Base-by-base conservation (phyloP, 2,888 invertebrate species). In the Drosophila formosana region DNA sequence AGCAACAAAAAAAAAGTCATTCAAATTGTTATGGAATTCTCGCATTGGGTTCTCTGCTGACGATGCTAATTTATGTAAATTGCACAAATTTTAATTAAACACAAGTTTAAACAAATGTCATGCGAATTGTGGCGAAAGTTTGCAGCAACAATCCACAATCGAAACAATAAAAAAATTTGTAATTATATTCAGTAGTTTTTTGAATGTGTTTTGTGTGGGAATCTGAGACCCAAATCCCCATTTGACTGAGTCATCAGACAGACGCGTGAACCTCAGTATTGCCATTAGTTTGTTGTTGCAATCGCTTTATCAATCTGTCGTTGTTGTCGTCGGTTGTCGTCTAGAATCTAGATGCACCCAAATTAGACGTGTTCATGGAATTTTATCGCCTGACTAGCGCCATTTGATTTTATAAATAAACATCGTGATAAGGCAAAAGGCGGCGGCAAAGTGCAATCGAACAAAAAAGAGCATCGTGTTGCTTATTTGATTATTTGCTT, bases 81-180 rank as follows among this genome's bases (percentile, higher is more conserved):
- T 81, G 70, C 63, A 74, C 63, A 74, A 78, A 72, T 76, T 83
- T 81, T 72, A 84, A 81, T 84, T 84, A 69, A 79, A 74, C 68
- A 66, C 57, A 80, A 83, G 66, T 80, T 83, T 63, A 70, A 75
- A 70, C 70, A 86, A 86, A 78, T 86, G 78, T 78, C 81, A 82
- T 83, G 77, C 75, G 79, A 78, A 79, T 72, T 71, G 67, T 71
- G 72, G 78, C 77, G 63, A 81, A 86, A 80, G 67, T 73, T 62
- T 39, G 47, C 53, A 60, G 39, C 65, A 66, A 37, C 34, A 13
- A 65, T 57, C 49, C 28, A 32, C 30, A 70, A 52, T 69, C 37
- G 57, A 68, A 70, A 67, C 62, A 68, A 78, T 66, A 69, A 72
- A 75, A 9, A 34, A 34, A 75, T 63, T 50, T 67, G 32, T 67